Evolutionary conservation across 2,113 vertebrate species (phyloP).

Genomic region (Abramis brama): DNA sequence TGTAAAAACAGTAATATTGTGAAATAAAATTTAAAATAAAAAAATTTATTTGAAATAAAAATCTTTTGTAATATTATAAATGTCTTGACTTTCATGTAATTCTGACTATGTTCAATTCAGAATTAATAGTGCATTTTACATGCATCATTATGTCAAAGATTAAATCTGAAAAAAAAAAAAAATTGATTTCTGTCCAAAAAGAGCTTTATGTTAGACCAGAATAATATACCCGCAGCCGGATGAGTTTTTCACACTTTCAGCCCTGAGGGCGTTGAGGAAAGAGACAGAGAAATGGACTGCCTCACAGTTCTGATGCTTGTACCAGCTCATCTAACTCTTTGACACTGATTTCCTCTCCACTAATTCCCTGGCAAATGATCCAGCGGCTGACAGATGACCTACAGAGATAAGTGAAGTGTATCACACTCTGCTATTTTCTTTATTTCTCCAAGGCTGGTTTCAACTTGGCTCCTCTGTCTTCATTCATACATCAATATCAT

Average conservation of each 20-base stretch:
- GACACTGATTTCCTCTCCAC: conserved; percentile 38
- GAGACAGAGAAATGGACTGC: conserved; percentile 22
- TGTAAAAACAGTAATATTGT: not conserved
- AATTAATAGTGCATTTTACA: conserved; percentile 3
- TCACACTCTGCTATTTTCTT: conserved; percentile 28
- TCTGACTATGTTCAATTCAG: not conserved
- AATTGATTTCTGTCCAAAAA: not conserved
- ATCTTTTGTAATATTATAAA: too few relatives aligned
- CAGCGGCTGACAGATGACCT: conserved; percentile 33
- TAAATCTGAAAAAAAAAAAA: not conserved
- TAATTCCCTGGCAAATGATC: conserved; percentile 46
- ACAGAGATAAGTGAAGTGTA: conserved; percentile 25
- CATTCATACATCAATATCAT: conserved; percentile 26
- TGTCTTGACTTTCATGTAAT: too few relatives aligned
- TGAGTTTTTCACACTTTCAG: conserved; percentile 9
- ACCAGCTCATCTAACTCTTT: conserved; percentile 34
- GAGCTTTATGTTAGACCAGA: not conserved
- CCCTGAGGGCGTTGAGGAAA: not conserved
- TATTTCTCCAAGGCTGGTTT: conserved; percentile 27
- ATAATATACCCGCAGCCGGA: not conserved
- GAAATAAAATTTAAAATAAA: too few relatives aligned
- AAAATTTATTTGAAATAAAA: too few relatives aligned
- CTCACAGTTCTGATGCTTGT: conserved; percentile 14
- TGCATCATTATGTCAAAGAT: not conserved
- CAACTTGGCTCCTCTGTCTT: not conserved